Evolutionary conservation across 2,797 vertebrate genomes (phyloP).

Genomic region (Dryobates pubescens): DNA sequence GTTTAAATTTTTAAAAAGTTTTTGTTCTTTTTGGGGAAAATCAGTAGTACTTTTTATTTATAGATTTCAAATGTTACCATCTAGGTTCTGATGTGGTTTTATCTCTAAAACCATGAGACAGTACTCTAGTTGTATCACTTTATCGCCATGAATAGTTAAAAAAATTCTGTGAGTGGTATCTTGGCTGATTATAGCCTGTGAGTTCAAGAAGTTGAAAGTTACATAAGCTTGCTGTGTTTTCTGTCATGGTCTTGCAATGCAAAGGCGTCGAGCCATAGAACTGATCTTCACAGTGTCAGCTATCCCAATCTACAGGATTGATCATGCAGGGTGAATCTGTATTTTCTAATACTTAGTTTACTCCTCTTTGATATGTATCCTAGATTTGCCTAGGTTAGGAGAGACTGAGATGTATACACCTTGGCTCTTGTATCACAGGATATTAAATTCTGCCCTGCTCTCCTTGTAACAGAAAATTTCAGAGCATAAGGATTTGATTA

Average conservation of each 20-base stretch:
- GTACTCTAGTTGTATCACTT: not conserved
- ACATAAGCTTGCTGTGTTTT: not conserved
- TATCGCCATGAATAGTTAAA: not conserved
- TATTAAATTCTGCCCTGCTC: not conserved
- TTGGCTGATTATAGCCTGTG: not conserved
- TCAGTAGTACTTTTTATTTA: not conserved
- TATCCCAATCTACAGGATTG: not conserved
- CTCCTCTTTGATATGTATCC: constrained; percentile 12
- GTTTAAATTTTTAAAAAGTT: too few relatives aligned
- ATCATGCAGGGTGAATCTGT: constrained; percentile 27
- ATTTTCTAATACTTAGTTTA: constrained; percentile 36
- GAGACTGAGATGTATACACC: not conserved
- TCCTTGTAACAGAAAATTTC: not conserved
- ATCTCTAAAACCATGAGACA: not conserved
- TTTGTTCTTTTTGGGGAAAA: not conserved
- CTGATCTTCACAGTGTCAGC: not conserved
- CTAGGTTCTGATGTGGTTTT: not conserved
- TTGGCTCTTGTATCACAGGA: not conserved
- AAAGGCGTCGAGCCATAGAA: not conserved
- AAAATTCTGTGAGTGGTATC: not conserved
- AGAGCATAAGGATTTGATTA: not conserved
- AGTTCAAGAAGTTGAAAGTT: not conserved
- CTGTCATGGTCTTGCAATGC: not conserved
- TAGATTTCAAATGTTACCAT: not conserved
- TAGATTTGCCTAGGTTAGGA: not conserved